These are phyloP conservation scores for Galleria mellonella DNA, from an alignment of 1,140 invertebrate species.

Conservation along the genomic window DNA sequence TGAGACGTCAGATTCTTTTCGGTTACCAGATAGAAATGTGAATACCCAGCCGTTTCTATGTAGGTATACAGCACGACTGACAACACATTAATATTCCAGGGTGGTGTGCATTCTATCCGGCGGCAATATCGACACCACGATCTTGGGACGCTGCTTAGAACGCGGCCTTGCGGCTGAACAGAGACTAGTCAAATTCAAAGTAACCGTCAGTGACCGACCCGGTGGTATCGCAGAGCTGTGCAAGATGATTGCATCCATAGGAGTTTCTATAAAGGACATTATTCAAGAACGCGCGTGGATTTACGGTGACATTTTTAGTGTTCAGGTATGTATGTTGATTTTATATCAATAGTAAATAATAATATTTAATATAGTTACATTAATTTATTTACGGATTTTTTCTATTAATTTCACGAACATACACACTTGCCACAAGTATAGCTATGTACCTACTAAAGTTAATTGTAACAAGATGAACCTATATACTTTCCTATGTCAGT, in stretches of 20 bases:
- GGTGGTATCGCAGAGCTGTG: constrained; percentile 92
- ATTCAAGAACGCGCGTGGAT: constrained; percentile 96
- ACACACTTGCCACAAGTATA: too few species aligned
- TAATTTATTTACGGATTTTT: too few species aligned
- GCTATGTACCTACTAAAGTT: too few species aligned
- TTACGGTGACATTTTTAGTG: constrained; percentile 89
- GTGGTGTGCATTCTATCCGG: constrained; percentile 90
- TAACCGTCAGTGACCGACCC: constrained; percentile 88
- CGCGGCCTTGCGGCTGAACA: constrained; percentile 90
- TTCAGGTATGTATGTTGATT: constrained; percentile 73
- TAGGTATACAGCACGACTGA: too few species aligned
- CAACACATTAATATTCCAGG: constrained; percentile 56
- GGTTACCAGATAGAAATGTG: too few species aligned
- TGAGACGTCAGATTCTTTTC: too few species aligned
- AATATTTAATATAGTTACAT: too few species aligned
- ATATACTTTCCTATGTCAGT: too few species aligned
- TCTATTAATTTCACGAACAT: too few species aligned
- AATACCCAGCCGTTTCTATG: too few species aligned
- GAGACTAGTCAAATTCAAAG: constrained; percentile 87
- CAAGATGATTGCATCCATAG: constrained; percentile 81
- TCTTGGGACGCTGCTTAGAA: constrained; percentile 90
- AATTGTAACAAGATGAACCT: too few species aligned
- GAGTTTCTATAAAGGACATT: constrained; percentile 95
- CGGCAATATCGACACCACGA: constrained; percentile 94
- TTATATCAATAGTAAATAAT: background rate